phyloP scores from a whole-genome alignment of 2,113 vertebrate genomes.

The Octodon degus region DNA sequence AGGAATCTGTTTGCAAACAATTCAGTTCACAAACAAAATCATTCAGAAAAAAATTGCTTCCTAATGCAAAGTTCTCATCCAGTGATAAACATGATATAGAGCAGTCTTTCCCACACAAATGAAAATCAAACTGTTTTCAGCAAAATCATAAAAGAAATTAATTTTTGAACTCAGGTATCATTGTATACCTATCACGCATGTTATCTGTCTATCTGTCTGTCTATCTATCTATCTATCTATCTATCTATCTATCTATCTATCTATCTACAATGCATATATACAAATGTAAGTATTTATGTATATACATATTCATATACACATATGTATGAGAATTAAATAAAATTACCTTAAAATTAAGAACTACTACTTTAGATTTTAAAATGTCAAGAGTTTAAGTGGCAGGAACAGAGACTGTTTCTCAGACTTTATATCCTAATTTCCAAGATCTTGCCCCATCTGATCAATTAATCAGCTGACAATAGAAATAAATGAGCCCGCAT shows the following conservation, averaged over 20 bases:
- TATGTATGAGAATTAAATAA: not conserved
- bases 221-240: not conserved
- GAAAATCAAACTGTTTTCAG: not conserved
- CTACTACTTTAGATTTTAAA: not conserved
- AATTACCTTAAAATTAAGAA: conserved; percentile 9
- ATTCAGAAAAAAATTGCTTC: not conserved
- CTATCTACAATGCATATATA: not conserved
- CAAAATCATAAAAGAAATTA: not conserved
- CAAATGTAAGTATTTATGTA: not conserved
- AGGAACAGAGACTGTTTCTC: not conserved
- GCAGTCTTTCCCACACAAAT: not conserved
- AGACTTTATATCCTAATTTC: not conserved
- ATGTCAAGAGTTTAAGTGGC: not conserved
- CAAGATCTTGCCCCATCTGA: not conserved
- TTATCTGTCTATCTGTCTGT: not conserved
- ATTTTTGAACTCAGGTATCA: not conserved
- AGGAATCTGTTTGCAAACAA: not conserved
- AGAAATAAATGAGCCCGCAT: conserved; percentile 29
- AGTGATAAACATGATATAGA: not conserved
- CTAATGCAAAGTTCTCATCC: not conserved
- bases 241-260: not conserved
- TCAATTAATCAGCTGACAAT: not conserved
- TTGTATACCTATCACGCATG: not conserved
- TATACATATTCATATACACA: not conserved
- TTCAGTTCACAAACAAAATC: not conserved